Conservation (phyloP, 2,888 invertebrate genomes). For the Helicoverpa assulta region DNA sequence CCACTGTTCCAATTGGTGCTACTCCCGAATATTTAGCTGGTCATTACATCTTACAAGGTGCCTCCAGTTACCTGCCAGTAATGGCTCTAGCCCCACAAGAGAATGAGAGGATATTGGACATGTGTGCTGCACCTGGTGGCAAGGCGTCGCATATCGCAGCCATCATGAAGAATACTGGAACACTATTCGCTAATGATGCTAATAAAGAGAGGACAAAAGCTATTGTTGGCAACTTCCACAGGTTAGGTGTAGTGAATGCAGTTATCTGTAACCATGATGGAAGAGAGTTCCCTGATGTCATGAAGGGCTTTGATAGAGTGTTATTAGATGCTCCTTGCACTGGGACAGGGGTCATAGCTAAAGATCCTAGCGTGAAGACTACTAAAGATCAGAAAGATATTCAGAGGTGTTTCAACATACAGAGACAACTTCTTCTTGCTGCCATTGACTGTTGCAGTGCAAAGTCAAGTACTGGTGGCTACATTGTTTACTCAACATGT, state of each 20-base stretch:
- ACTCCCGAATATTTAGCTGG: constrained; percentile 99
- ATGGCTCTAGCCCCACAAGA: constrained; percentile 99
- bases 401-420: constrained; percentile 97
- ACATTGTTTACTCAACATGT: constrained; percentile 99
- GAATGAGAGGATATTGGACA: constrained; percentile 97
- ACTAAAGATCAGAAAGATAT: constrained; percentile 97
- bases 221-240: constrained; percentile 98
- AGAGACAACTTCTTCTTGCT: constrained; percentile 96
- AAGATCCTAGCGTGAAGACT: constrained; percentile 99
- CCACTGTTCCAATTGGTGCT: constrained; percentile 99
- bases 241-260: constrained; percentile 98
- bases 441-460: constrained; percentile 99
- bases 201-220: constrained; percentile 97
- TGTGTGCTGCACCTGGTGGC: constrained; percentile 99
- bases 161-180: constrained; percentile 99
- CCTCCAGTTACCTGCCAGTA: constrained; percentile 98
- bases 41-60: constrained; percentile 99
- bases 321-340: constrained; percentile 99
- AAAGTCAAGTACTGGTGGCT: constrained; percentile 97
- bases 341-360: constrained; percentile 99
- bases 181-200: constrained; percentile 98
- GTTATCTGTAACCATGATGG: constrained; percentile 97
- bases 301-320: constrained; percentile 98
- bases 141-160: constrained; percentile 99
- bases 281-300: constrained; percentile 94